Evolutionary conservation across 2,888 invertebrate genomes (phyloP).

Genomic region (Synanthedon formicaeformis): DNA sequence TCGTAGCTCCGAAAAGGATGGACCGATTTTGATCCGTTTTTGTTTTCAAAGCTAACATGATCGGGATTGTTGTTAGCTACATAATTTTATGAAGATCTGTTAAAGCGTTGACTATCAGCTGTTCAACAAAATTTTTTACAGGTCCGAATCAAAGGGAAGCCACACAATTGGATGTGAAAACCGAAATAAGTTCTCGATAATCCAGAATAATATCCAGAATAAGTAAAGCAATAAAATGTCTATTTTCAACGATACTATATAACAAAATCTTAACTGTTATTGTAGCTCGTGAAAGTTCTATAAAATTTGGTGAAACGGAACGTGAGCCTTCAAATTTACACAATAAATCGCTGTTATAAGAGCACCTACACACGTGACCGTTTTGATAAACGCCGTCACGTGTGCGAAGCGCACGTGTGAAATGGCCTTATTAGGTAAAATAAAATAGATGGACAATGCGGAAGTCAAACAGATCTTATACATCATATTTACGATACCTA

Average conservation of each 20-base stretch:
- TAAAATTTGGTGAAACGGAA: neutral
- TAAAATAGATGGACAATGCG: neutral
- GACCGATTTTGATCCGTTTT: too few relatives aligned
- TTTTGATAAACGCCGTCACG: slow-evolving; percentile 3
- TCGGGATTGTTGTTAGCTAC: too few relatives aligned
- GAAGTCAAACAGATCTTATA: neutral
- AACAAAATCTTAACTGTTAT: too few relatives aligned
- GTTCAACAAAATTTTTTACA: neutral
- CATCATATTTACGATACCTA: too few relatives aligned
- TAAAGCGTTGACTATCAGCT: too few relatives aligned
- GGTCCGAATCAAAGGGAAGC: neutral
- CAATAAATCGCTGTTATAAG: slow-evolving; percentile 14
- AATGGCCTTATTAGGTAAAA: slow-evolving; percentile 7
- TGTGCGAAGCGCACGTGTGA: slow-evolving; percentile 6
- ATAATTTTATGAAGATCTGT: too few relatives aligned
- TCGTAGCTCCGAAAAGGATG: too few relatives aligned
- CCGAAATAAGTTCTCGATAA: neutral
- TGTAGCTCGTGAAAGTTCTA: neutral
- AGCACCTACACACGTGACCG: slow-evolving; percentile 10
- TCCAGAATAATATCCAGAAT: too few relatives aligned
- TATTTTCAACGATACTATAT: too few relatives aligned
- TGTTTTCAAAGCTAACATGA: too few relatives aligned
- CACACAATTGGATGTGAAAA: neutral
- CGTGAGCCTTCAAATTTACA: slow-evolving; percentile 6
- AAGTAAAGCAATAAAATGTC: too few relatives aligned